phyloP scores from a whole-genome alignment of 2,888 invertebrate genomes.

The Drosophila ustulata region DNA sequence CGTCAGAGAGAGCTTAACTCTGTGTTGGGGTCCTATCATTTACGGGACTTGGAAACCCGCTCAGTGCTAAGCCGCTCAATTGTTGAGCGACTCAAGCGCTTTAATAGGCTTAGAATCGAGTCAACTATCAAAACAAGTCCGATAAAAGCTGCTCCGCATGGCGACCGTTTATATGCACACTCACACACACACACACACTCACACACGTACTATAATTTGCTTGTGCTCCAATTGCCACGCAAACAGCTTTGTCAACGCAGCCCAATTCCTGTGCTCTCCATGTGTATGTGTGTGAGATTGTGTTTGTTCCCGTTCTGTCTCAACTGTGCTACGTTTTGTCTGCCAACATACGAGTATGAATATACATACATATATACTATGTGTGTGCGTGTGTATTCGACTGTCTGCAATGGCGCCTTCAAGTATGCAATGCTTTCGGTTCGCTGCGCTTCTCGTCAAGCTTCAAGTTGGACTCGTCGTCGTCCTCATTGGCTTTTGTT shows the following conservation, averaged over 20 bases:
- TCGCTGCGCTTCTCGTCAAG: conserved; percentile 23
- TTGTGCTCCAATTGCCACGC: conserved; percentile 67
- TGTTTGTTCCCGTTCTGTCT: conserved; percentile 19
- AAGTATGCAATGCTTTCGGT: conserved; percentile 42
- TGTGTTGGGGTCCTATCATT: conserved; percentile 66
- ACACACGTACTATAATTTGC: conserved; percentile 51
- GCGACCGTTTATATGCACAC: conserved; percentile 2
- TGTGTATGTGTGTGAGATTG: conserved; percentile 9
- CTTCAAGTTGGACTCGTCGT: conserved; percentile 18
- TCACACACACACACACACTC: neutral
- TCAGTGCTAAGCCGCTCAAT: conserved; percentile 72
- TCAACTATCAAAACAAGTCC: conserved; percentile 78
- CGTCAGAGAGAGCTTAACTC: conserved; percentile 52
- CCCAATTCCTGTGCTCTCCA: conserved; percentile 28
- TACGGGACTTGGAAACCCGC: conserved; percentile 64
- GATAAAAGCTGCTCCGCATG: conserved; percentile 59
- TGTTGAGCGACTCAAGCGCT: conserved; percentile 69
- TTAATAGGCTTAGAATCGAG: conserved; percentile 77
- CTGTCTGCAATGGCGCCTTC: conserved; percentile 38
- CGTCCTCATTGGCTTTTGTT: conserved; percentile 57
- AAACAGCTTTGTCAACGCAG: conserved; percentile 70
- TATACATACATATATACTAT: conserved; percentile 17
- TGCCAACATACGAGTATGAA: neutral
- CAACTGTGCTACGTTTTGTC: conserved; percentile 51
- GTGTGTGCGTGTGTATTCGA: conserved; percentile 34